These are phyloP conservation scores for Pelodiscus sinensis DNA, from an alignment of 2,113 vertebrate genomes.

Conservation along the genomic window DNA sequence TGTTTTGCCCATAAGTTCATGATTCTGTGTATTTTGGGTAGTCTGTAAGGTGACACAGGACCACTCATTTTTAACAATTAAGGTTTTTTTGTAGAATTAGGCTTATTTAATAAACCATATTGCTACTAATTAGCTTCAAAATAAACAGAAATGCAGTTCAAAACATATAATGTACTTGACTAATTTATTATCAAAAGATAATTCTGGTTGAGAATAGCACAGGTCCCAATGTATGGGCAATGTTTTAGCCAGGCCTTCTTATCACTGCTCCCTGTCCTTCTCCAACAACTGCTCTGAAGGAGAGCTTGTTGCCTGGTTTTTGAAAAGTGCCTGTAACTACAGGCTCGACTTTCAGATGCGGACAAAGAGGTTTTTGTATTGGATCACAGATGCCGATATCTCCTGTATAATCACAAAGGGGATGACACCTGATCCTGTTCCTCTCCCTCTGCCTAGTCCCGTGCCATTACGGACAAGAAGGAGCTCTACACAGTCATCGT, in stretches of 20 bases:
- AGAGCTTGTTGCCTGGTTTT: background rate
- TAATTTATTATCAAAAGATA: background rate
- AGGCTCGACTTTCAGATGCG: constrained; percentile 1
- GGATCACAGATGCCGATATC: background rate
- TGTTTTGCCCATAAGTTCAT: no score
- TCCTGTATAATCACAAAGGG: background rate
- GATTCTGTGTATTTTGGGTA: no score
- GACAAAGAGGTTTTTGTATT: background rate
- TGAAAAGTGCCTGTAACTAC: background rate
- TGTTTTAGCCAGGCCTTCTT: background rate
- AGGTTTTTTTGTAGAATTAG: accelerated
- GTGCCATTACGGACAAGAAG: background rate
- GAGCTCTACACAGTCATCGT: background rate
- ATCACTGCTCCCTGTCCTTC: background rate
- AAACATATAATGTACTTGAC: accelerated
- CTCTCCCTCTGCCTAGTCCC: background rate
- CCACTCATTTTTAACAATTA: no score
- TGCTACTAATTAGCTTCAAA: background rate
- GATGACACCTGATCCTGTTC: background rate
- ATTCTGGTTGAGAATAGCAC: background rate
- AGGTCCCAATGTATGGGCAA: background rate
- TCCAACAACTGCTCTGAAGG: constrained; percentile 10
- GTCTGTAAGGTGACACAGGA: no score
- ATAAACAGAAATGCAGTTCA: background rate
- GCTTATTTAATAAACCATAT: background rate